These are phyloP conservation scores for Callipepla squamata DNA, from an alignment of 2,113 vertebrate species.

Conservation along the genomic window DNA sequence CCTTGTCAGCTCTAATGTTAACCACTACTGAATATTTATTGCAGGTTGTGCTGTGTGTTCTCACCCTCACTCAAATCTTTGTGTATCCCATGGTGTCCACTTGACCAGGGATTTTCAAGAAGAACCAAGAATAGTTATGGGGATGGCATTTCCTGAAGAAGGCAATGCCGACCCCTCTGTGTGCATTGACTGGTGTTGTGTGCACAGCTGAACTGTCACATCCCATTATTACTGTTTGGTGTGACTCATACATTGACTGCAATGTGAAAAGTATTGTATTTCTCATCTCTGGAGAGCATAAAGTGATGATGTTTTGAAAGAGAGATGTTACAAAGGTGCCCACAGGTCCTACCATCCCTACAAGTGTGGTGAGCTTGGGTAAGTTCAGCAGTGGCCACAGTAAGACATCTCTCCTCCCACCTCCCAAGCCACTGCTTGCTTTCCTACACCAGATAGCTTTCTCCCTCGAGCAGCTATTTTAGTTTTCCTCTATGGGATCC, in stretches of 20 bases:
- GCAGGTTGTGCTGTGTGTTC: neutral
- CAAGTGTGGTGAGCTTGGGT: fast-evolving
- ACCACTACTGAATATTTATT: neutral
- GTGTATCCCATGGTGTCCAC: neutral
- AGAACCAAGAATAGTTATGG: fast-evolving
- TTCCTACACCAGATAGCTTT: neutral
- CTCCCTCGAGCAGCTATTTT: neutral
- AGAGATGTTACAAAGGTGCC: neutral
- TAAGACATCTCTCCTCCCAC: neutral
- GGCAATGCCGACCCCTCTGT: neutral
- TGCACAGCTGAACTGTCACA: neutral
- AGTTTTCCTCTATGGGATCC: neutral
- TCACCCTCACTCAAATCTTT: neutral
- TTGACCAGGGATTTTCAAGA: neutral
- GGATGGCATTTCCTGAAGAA: neutral
- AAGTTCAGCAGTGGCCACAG: fast-evolving
- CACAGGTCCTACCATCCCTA: neutral
- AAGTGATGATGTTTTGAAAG: slow-evolving; percentile 1
- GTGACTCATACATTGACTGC: neutral
- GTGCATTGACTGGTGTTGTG: neutral
- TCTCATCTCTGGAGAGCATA: neutral
- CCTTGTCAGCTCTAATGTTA: neutral
- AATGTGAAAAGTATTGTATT: neutral
- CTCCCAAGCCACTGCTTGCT: neutral
- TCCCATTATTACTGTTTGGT: neutral